phyloP scores from a whole-genome alignment of 2,888 invertebrate species.

The Hirtodrosophila duncani region DNA sequence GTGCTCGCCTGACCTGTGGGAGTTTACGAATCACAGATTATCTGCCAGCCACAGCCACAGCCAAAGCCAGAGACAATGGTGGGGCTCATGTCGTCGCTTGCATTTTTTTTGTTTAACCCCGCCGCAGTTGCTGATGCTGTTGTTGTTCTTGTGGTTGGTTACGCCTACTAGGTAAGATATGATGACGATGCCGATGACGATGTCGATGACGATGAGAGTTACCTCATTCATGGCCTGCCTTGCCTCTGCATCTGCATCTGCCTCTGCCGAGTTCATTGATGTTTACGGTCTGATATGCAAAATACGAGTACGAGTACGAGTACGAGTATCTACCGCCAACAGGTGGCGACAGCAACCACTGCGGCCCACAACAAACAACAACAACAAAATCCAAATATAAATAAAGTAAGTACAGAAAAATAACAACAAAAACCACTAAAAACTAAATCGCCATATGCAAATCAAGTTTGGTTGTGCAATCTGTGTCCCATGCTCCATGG shows the following conservation, averaged over 20 bases:
- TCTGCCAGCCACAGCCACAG: no score
- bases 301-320: no score
- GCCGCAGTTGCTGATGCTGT: slow-evolving; percentile 2
- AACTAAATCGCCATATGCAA: slow-evolving; percentile 62
- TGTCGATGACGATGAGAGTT: no score
- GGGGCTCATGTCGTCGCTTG: slow-evolving; percentile 63
- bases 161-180: slow-evolving; percentile 39
- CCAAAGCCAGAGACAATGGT: slow-evolving; percentile 76
- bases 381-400: slow-evolving; percentile 12
- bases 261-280: slow-evolving; percentile 46
- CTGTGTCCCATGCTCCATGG: slow-evolving; percentile 52
- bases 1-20: slow-evolving; percentile 76
- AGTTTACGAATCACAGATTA: slow-evolving; percentile 76
- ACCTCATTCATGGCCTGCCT: no score
- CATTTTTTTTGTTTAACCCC: slow-evolving; percentile 23
- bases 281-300: slow-evolving; percentile 48
- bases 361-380: neutral
- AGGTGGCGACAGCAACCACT: slow-evolving; percentile 29
- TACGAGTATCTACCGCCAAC: slow-evolving; percentile 25
- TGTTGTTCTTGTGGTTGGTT: slow-evolving; percentile 7
- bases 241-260: slow-evolving; percentile 37
- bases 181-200: no score
- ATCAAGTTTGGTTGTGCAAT: slow-evolving; percentile 57
- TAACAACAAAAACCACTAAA: slow-evolving; percentile 29
- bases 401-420: slow-evolving; percentile 5